Percentiles rank a stretch among this genome's conserved stretches.
These are phyloP conservation scores for Aphelenchoides bicaudatus DNA, from an alignment of 2,888 invertebrate genomes.

Conservation along the genomic window DNA sequence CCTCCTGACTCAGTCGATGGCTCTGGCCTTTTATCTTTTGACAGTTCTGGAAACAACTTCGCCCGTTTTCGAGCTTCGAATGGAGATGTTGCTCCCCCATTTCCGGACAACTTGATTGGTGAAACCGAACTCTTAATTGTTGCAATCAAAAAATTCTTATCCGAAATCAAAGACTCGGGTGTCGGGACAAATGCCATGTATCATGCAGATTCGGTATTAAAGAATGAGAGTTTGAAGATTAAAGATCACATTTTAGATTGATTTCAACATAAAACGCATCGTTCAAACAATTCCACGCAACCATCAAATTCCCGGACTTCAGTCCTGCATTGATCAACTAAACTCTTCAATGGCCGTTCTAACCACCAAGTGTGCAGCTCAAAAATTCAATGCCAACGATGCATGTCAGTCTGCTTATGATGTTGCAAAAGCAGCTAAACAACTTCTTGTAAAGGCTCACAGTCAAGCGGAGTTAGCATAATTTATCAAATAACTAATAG, in stretches of 20 bases:
- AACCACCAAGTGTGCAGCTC: slow-evolving; percentile 33
- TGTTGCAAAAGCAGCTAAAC: slow-evolving; percentile 44
- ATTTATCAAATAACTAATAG: background rate
- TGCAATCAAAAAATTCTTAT: slow-evolving; percentile 35
- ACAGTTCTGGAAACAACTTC: background rate
- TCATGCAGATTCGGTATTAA: slow-evolving; percentile 37
- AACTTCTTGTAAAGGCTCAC: slow-evolving; percentile 39
- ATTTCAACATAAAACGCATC: slow-evolving; percentile 39
- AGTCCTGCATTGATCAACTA: slow-evolving; percentile 29
- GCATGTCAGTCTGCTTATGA: slow-evolving; percentile 43
- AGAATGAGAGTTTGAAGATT: slow-evolving; percentile 15
- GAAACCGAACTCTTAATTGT: slow-evolving; percentile 37
- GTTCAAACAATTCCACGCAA: slow-evolving; percentile 32
- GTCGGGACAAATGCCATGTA: slow-evolving; percentile 30
- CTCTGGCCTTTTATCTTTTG: background rate
- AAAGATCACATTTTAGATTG: slow-evolving; percentile 30
- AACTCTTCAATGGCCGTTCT: slow-evolving; percentile 37
- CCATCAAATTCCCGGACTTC: slow-evolving; percentile 21
- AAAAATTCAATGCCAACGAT: slow-evolving; percentile 34
- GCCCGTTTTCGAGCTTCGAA: slow-evolving; percentile 3
- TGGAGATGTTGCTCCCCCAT: slow-evolving; percentile 16
- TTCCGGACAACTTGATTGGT: slow-evolving; percentile 41
- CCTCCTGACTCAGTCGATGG: slow-evolving; percentile 17
- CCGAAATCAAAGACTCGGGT: slow-evolving; percentile 30
- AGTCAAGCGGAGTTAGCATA: slow-evolving; percentile 9